These are phyloP conservation scores for Xanthia icteritia DNA, from an alignment of 2,888 invertebrate species.

Conservation along the genomic window DNA sequence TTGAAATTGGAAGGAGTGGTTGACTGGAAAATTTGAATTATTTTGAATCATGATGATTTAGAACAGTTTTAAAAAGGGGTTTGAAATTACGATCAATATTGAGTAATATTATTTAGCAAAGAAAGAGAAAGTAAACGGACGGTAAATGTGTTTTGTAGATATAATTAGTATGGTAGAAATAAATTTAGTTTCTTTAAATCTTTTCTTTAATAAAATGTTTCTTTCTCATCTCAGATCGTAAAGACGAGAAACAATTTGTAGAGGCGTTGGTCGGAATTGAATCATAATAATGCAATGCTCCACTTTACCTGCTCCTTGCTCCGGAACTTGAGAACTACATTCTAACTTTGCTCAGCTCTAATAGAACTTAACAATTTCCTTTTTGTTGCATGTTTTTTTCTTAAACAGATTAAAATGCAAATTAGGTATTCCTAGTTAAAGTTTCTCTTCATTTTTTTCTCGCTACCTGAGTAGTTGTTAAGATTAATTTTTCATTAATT, in stretches of 20 bases:
- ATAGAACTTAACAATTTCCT: slow-evolving; percentile 51
- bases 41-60: slow-evolving; percentile 4
- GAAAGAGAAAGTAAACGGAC: too few relatives aligned
- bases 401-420: slow-evolving; percentile 56
- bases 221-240: not conserved
- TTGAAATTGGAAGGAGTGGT: slow-evolving; percentile 21
- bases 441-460: slow-evolving; percentile 16
- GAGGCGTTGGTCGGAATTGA: slow-evolving; percentile 53
- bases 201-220: slow-evolving; percentile 1
- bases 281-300: slow-evolving; percentile 57
- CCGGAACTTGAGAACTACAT: slow-evolving; percentile 51
- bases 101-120: not conserved
- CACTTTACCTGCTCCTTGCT: slow-evolving; percentile 43
- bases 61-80: not conserved
- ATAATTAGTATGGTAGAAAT: not conserved
- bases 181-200: not conserved
- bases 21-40: not conserved
- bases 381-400: slow-evolving; percentile 40
- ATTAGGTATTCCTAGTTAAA: slow-evolving; percentile 45
- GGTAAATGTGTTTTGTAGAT: not conserved
- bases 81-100: not conserved
- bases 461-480: slow-evolving; percentile 2
- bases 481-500: slow-evolving; percentile 54
- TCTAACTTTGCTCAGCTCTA: slow-evolving; percentile 52
- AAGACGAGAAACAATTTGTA: slow-evolving; percentile 45